These are phyloP conservation scores for Coboldia fuscipes DNA, from an alignment of 1,140 invertebrate species.

Conservation along the genomic window DNA sequence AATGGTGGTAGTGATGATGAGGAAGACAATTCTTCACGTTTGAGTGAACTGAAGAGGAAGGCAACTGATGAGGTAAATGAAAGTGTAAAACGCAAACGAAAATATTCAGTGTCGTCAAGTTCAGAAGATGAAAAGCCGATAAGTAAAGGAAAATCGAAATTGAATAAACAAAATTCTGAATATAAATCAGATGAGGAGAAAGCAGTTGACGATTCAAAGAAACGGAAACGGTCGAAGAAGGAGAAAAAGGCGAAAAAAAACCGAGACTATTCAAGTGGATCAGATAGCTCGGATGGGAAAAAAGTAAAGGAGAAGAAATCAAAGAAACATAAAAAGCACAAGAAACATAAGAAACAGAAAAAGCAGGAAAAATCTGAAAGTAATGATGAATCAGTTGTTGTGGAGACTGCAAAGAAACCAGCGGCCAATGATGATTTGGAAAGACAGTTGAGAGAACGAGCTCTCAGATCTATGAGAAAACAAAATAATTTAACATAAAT, in stretches of 20 bases:
- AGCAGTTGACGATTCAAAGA: slow-evolving; percentile 22
- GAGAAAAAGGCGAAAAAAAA: slow-evolving; percentile 25
- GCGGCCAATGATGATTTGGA: slow-evolving; percentile 56
- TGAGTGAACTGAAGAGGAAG: slow-evolving; percentile 2
- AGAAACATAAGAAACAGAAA: slow-evolving; percentile 33
- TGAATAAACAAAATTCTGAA: slow-evolving; percentile 8
- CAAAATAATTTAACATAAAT: too few relatives aligned
- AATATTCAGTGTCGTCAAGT: slow-evolving; percentile 12
- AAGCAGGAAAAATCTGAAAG: slow-evolving; percentile 40
- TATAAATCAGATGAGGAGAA: slow-evolving; percentile 8
- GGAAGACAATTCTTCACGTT: too few relatives aligned
- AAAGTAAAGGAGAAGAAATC: slow-evolving; percentile 48
- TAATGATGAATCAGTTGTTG: slow-evolving; percentile 37
- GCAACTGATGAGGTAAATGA: slow-evolving; percentile 3
- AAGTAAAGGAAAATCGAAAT: slow-evolving; percentile 6
- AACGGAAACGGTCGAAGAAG: slow-evolving; percentile 21
- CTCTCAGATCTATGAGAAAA: slow-evolving; percentile 42
- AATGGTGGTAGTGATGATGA: too few relatives aligned
- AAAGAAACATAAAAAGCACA: slow-evolving; percentile 43
- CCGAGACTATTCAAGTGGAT: slow-evolving; percentile 32
- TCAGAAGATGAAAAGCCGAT: slow-evolving; percentile 10
- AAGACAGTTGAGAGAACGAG: slow-evolving; percentile 68
- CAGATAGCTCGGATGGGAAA: slow-evolving; percentile 34
- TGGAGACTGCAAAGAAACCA: slow-evolving; percentile 41
- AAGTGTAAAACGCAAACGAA: slow-evolving; percentile 13